Conservation (phyloP, 2,113 vertebrate species). For the Odocoileus hemionus region DNA sequence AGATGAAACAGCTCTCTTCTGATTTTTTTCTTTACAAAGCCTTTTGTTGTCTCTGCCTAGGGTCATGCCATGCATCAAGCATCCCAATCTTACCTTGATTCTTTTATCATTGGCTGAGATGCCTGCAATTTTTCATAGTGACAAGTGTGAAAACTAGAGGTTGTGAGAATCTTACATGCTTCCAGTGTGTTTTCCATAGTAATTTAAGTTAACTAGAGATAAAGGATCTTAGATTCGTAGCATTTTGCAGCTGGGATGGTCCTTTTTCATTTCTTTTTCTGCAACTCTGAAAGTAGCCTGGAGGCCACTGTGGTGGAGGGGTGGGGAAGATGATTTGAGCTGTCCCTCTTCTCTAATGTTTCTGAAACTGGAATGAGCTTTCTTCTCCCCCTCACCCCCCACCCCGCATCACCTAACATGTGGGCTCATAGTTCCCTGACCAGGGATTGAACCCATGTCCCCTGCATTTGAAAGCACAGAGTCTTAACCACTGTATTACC, state of each 20-base stretch:
- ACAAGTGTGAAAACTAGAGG: not conserved
- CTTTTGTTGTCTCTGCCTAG: not conserved
- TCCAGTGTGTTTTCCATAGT: not conserved
- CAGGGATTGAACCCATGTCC: not conserved
- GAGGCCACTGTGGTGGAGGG: not conserved
- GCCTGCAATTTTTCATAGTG: not conserved
- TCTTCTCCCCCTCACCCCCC: no score
- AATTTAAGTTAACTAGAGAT: not conserved
- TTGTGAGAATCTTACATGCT: not conserved
- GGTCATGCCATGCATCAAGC: not conserved
- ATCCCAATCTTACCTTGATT: not conserved
- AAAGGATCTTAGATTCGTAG: not conserved
- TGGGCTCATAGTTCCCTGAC: not conserved
- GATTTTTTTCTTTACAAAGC: not conserved
- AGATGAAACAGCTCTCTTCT: not conserved
- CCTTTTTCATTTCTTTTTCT: not conserved
- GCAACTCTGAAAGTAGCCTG: not conserved
- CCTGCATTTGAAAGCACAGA: not conserved
- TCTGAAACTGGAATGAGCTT: not conserved
- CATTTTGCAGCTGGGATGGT: not conserved
- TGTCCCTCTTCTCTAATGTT: not conserved
- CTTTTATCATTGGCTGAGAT: not conserved
- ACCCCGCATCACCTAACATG: fast-evolving
- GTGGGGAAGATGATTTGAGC: not conserved
- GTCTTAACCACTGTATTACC: not conserved